phyloP scores from a whole-genome alignment of 92 coral and sea anemone genomes.

The Epizoanthus illoricatus region DNA sequence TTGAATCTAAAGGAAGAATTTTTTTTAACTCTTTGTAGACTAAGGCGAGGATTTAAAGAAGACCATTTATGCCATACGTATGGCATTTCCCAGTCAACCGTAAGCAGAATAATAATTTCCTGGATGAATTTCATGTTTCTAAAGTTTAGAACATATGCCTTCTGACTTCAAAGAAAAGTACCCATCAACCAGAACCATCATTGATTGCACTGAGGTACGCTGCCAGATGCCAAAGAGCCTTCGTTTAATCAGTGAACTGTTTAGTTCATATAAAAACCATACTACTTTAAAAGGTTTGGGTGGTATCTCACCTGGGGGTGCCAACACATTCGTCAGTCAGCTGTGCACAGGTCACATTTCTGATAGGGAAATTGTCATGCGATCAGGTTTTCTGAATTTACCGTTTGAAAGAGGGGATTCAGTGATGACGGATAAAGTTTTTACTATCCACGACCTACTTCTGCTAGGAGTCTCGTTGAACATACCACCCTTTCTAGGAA shows the following conservation, averaged over 20 bases:
- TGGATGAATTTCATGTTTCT: conserved; percentile 56
- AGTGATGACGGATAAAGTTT: conserved; percentile 74
- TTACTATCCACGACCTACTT: conserved; percentile 54
- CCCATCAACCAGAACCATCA: conserved; percentile 54
- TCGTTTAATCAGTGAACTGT: conserved; percentile 51
- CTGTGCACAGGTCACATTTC: conserved; percentile 66
- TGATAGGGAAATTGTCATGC: conserved; percentile 56
- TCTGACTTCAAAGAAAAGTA: conserved; percentile 62
- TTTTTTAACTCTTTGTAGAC: conserved; percentile 55
- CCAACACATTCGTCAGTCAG: conserved; percentile 59
- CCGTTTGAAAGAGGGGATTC: conserved; percentile 57
- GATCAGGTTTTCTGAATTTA: conserved; percentile 52
- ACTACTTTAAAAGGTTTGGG: conserved; percentile 59
- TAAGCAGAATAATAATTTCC: conserved; percentile 46
- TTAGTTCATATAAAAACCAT: conserved; percentile 58
- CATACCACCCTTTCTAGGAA: conserved; percentile 64
- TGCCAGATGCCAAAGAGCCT: conserved; percentile 76
- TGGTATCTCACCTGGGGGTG: conserved; percentile 70
- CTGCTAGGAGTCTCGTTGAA: conserved; percentile 65
- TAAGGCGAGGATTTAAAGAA: conserved; percentile 61
- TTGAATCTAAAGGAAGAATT: conserved; percentile 60
- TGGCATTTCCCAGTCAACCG: conserved; percentile 55
- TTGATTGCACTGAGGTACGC: conserved; percentile 60
- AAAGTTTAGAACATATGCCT: conserved; percentile 50
- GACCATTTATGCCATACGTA: conserved; percentile 58